Evolutionary conservation across 2,797 vertebrate species (phyloP).

Genomic region (Lateolabrax maculatus): DNA sequence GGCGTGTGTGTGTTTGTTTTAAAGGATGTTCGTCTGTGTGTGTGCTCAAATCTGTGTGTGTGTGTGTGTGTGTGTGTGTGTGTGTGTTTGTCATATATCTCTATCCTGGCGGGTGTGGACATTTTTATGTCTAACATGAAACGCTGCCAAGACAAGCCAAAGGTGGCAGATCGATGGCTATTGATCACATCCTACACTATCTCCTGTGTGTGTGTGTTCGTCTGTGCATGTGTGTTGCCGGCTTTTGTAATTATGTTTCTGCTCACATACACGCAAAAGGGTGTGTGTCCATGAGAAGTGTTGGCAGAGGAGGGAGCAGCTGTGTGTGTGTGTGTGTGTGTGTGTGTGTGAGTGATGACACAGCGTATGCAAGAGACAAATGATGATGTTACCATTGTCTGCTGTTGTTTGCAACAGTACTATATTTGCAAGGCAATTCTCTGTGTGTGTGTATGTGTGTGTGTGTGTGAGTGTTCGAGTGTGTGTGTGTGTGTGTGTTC

Average conservation of each 20-base stretch:
- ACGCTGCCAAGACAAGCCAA: conserved; percentile 73
- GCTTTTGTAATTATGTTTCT: conserved; percentile 58
- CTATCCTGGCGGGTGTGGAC: conserved; percentile 69
- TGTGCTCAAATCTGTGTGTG: conserved; percentile 6
- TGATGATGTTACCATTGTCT: conserved; percentile 59
- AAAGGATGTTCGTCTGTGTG: conserved; percentile 24
- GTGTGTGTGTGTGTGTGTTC: too few relatives aligned
- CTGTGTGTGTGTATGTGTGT: conserved; percentile 17
- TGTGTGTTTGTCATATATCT: conserved; percentile 52
- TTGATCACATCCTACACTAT: conserved; percentile 68
- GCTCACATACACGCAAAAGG: conserved; percentile 41
- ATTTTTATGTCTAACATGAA: conserved; percentile 77
- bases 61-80: conserved; percentile 32
- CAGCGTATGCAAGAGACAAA: conserved; percentile 47
- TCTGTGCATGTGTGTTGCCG: conserved; percentile 23
- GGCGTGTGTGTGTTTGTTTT: background rate
- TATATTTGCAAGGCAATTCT: conserved; percentile 7
- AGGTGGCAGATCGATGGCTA: conserved; percentile 79
- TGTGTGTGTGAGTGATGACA: conserved; percentile 44
- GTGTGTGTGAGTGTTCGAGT: conserved; percentile 26
- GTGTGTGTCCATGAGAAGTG: conserved; percentile 20
- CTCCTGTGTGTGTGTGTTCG: conserved; percentile 33
- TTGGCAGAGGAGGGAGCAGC: conserved; percentile 20
- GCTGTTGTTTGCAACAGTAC: conserved; percentile 8
- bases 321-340: conserved; percentile 14